Base-by-base conservation (phyloP, 2,888 invertebrate genomes). In the Chironomus tentans region DNA sequence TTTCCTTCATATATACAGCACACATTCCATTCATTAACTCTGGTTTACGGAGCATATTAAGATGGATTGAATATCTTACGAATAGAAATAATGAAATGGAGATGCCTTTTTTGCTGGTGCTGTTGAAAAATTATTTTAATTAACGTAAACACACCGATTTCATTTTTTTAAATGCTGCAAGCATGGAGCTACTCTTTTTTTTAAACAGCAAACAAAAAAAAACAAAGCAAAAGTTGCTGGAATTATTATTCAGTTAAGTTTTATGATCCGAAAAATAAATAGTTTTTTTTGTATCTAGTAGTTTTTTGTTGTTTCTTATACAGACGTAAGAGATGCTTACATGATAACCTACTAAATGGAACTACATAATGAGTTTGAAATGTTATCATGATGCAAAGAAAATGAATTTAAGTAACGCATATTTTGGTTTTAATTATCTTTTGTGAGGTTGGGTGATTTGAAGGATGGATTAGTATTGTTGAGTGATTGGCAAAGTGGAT, bases 11-110 rank as follows among this genome's bases (percentile, higher is more conserved):
- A 56, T 50, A 50, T 6, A 48, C 46, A 46, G 24, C 68, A 69
- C 46, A 69, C 69, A 69, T 69, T 69, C 50, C 70, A 70, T 70
- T 70, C 70, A 70, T 70, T 70, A 56, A 18, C 47, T 47, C 12
- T 70, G 70, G n/a, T 70, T 70, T 47, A 47, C 70, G 70, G 47
- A 47, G 47, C 70, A 70, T 70, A 46, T 47, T 70, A 70, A 70
- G 24, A 15, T 15, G 6, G 70, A 70, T 70, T 70, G 47, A 21
- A 70, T 70, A 46, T 38, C 46, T 21, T 47, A 46, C 21, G 24
- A 13, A 13, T 24, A 38, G 38, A 38, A 56, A 21, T 68, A 47
- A 47, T 47, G 70, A 48, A 70, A 70, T 48, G 47, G 38, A 18
- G n/a, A 22, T 21, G 65, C 21, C 56, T 56, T 56, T 56, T 38